These are phyloP conservation scores for Amazona guildingii DNA, from an alignment of 2,113 vertebrate genomes.

Conservation along the genomic window DNA sequence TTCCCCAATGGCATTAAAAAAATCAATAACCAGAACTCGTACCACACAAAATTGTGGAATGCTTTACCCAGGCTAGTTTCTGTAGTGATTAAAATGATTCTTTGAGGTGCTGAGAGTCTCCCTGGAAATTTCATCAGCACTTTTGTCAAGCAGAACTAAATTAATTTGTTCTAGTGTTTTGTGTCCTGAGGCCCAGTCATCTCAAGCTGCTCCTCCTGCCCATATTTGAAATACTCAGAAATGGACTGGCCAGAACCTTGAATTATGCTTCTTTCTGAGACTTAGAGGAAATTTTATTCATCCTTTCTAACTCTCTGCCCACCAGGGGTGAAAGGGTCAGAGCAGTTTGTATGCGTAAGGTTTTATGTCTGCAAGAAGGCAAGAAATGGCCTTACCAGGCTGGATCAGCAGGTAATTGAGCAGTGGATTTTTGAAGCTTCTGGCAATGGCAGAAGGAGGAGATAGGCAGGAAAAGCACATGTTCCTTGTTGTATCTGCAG, in stretches of 20 bases:
- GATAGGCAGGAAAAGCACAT: neutral
- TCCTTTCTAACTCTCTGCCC: neutral
- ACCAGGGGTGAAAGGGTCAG: neutral
- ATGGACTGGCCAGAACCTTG: neutral
- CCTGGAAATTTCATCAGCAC: neutral
- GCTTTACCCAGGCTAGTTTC: neutral
- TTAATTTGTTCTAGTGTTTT: neutral
- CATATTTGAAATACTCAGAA: neutral
- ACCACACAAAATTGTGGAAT: neutral
- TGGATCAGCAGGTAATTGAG: fast-evolving
- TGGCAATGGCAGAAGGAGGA: neutral
- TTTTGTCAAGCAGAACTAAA: neutral
- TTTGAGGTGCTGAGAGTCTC: neutral
- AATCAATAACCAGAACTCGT: neutral
- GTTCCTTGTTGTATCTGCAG: neutral
- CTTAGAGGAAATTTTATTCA: neutral
- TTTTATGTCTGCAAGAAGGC: neutral
- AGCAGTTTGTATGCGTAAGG: neutral
- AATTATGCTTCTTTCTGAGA: neutral
- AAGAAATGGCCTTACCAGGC: neutral
- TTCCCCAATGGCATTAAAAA: neutral
- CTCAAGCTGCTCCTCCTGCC: neutral
- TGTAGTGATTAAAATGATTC: neutral
- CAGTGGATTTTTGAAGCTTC: neutral
- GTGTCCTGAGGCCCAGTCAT: neutral